Evolutionary conservation across 2,888 invertebrate species (phyloP), one percentile per base, ranked within the genome.

Genomic region (Arrhopalites spinosus): DNA sequence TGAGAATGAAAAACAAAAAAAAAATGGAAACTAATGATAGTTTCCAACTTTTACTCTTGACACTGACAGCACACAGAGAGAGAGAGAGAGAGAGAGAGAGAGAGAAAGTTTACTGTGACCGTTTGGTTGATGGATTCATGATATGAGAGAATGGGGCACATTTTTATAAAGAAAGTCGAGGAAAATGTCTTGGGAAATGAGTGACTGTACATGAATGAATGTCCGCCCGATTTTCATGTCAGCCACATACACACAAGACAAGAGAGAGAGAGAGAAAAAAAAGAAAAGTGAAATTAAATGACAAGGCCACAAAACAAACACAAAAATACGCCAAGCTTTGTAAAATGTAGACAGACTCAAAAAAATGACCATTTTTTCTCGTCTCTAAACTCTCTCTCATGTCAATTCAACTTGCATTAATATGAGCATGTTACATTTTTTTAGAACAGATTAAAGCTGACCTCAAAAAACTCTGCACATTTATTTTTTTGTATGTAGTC

Each of bases 161-260:
- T 15, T 11, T 11, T 11, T 45, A 15, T 11, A 45, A 45, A 45
- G 7, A 15, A 45, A 7, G 15, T 45, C 7, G 45, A 45, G 45
- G 15, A 15, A 59, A 36, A 59, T 59, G 59, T 8, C 7, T 3
- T 3, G 50, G 59, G 25, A 59, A 25, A 59, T n/a, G 23, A 20
- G 59, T 27, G 13, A 15, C 25, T 25, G 59, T 25, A 59, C 59
- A 59, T 59, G 25, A 59, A 56, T n/a, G n/a, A n/a, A 25, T 25
- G 25, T 59, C 59, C n/a, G n/a, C n/a, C n/a, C 59, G 59, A 59
- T 59, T 59, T 59, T 23, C 23, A 59, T 59, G 59, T 59, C 59
- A 59, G 17, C 3, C 17, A 50, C 50, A 50, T 15, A 50, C 15
- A 50, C 15, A 50, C 15, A 17, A 5, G 15, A 5, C 8, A n/a